Percentiles rank a stretch among this genome's conserved stretches.
phyloP scores from a whole-genome alignment of 2,888 invertebrate species.

The Noctua janthina region DNA sequence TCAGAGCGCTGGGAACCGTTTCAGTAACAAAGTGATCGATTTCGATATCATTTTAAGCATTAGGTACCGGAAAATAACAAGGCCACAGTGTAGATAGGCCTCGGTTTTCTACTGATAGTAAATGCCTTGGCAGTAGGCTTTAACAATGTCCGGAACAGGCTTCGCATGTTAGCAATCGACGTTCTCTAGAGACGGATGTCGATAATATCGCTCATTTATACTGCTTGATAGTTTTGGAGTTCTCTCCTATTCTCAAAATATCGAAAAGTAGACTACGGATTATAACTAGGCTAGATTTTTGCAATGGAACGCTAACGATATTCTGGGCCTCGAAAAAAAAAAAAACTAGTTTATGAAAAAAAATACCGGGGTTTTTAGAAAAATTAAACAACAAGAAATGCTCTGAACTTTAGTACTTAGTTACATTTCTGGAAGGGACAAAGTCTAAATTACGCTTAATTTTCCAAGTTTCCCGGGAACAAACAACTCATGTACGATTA shows the following conservation, averaged over 20 bases:
- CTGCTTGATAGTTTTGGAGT: background rate
- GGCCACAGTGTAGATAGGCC: slow-evolving; percentile 40
- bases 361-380: background rate
- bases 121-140: slow-evolving; percentile 13
- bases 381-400: background rate
- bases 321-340: background rate
- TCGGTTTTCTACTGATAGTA: slow-evolving; percentile 36
- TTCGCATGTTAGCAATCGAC: slow-evolving; percentile 17
- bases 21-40: slow-evolving; percentile 66
- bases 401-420: background rate
- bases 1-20: slow-evolving; percentile 66
- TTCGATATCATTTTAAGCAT: slow-evolving; percentile 59
- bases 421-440: background rate
- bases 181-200: slow-evolving; percentile 19
- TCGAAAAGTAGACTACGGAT: background rate
- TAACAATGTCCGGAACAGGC: slow-evolving; percentile 18
- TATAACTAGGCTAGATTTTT: background rate
- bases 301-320: background rate
- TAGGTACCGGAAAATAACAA: slow-evolving; percentile 57
- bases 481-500: slow-evolving; percentile 75
- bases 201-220: slow-evolving; percentile 21
- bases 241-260: background rate
- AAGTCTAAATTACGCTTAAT: slow-evolving; percentile 47
- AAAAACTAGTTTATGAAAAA: background rate
- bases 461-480: slow-evolving; percentile 72